A percentile compares a stretch with the other conserved stretches of the same genome.
Conservation (phyloP, 2,888 invertebrate genomes). For the Callosobruchus maculatus region DNA sequence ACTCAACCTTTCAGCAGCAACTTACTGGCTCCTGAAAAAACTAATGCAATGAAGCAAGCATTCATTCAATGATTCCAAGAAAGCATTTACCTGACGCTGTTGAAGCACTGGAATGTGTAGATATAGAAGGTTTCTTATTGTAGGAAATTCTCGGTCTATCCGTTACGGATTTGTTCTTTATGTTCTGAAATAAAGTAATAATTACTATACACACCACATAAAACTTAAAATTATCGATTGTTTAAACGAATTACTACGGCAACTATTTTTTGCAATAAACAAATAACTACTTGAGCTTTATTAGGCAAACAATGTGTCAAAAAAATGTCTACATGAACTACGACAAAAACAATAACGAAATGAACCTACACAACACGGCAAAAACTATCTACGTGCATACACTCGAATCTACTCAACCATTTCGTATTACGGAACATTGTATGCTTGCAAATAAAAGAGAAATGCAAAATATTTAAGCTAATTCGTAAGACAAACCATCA, state of each 20-base stretch:
- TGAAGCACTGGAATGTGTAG: slow-evolving; percentile 35
- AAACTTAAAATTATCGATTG: neutral
- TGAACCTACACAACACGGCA: neutral
- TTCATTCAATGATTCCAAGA: too few species aligned
- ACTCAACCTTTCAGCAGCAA: too few species aligned
- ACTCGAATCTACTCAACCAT: neutral
- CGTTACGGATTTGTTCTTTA: slow-evolving; percentile 22
- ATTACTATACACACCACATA: slow-evolving; percentile 1
- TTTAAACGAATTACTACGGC: neutral
- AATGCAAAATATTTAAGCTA: neutral
- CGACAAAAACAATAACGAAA: neutral
- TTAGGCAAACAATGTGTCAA: too few species aligned
- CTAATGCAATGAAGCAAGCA: too few species aligned
- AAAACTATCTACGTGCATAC: neutral
- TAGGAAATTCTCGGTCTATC: slow-evolving; percentile 29
- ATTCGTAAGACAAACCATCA: too few species aligned
- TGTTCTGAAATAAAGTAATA: slow-evolving; percentile 28
- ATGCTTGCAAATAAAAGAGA: neutral
- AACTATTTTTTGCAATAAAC: neutral
- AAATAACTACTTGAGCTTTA: neutral
- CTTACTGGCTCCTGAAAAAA: too few species aligned
- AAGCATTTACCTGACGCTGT: slow-evolving; percentile 27
- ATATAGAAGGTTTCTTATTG: slow-evolving; percentile 34
- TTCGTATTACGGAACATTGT: neutral
- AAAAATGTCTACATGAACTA: neutral